Conservation (phyloP, 2,797 vertebrate species). For the Betta splendens region DNA sequence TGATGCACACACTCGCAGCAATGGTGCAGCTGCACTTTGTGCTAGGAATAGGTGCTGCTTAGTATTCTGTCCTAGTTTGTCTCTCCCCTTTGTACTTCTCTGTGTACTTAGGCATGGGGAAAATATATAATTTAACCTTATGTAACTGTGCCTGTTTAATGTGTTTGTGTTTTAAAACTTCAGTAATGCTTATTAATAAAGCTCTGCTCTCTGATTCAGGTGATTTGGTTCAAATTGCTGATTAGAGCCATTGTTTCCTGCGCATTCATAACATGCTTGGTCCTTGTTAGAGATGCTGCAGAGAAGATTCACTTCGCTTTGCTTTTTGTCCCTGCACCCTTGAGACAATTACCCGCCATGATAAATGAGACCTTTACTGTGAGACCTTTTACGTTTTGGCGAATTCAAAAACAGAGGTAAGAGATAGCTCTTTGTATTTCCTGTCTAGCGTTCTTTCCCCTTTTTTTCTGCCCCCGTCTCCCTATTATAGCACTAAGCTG, state of each 20-base stretch:
- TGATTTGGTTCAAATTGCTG: slow-evolving; percentile 1
- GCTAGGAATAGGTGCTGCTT: slow-evolving; percentile 37
- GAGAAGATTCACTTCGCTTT: slow-evolving; percentile 6
- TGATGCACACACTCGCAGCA: slow-evolving; percentile 10
- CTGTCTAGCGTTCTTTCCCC: not conserved
- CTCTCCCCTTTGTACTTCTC: slow-evolving; percentile 33
- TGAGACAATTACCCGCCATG: slow-evolving; percentile 40
- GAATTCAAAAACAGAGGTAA: slow-evolving; percentile 24
- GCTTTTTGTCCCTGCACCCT: slow-evolving; percentile 11
- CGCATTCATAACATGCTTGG: slow-evolving; percentile 7
- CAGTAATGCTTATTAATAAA: slow-evolving; percentile 3
- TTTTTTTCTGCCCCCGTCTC: slow-evolving; percentile 7
- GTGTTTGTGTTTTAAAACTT: slow-evolving; percentile 21
- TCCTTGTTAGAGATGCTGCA: slow-evolving; percentile 19
- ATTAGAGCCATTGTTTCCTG: not conserved
- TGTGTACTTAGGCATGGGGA: slow-evolving; percentile 6
- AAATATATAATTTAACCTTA: slow-evolving; percentile 33
- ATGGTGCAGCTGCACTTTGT: slow-evolving; percentile 23
- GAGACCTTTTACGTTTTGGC: slow-evolving; percentile 46
- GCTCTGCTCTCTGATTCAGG: not conserved
- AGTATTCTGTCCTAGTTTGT: slow-evolving; percentile 55
- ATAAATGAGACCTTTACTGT: slow-evolving; percentile 50
- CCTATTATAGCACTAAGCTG: slow-evolving; percentile 38
- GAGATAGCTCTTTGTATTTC: slow-evolving; percentile 7
- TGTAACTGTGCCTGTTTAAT: slow-evolving; percentile 40